Evolutionary conservation across 2,797 vertebrate genomes (phyloP), one percentile per base, ranked within the genome.

Genomic region (Clarias pachynema): DNA sequence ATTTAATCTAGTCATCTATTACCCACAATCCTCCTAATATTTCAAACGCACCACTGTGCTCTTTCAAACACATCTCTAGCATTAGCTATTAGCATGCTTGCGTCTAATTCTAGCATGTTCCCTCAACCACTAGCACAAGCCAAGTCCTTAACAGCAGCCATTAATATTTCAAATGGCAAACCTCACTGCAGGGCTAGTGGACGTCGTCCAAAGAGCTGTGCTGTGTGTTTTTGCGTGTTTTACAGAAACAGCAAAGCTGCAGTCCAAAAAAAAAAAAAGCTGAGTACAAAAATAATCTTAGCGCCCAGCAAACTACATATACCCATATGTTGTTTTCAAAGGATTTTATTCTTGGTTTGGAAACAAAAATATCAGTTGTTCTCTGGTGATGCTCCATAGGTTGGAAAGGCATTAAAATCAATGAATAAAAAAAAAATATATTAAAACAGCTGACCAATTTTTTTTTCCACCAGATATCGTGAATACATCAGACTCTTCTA

Each of bases 91-190:
- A 53, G 5, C 40, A 29, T 80, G 37, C 79, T 53, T 80, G 29
- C n/a, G 53, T 66, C 7, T 80, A 29, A 65, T 53, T 80, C 62
- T 79, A 40, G 73, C 62, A 44, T 63, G 74, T 56, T 78, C 15
- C 34, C 20, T 73, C 22, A 24, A 74, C 66, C 66, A 59, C 56
- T n/a, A 62, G 57, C 68, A 12, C 29, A 72, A 40, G 78, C 84
- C 78, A 85, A 81, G 77, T 81, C 57, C 68, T 29, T 81, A 85
- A 85, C 68, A 73, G 78, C 68, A 40, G 84, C 56, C 84, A 85
- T 85, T 72, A 85, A 85, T 85, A 81, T 85, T 85, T 85, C 37
- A 85, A 80, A 85, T 80, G 84, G 68, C 59, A 81, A 44, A 63
- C 26, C 68, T 81, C 59, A 59, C 84, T 85, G 69, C 68, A 80